Evolutionary conservation across 2,113 vertebrate species (phyloP).

Genomic region (Ranitomeya imitator): DNA sequence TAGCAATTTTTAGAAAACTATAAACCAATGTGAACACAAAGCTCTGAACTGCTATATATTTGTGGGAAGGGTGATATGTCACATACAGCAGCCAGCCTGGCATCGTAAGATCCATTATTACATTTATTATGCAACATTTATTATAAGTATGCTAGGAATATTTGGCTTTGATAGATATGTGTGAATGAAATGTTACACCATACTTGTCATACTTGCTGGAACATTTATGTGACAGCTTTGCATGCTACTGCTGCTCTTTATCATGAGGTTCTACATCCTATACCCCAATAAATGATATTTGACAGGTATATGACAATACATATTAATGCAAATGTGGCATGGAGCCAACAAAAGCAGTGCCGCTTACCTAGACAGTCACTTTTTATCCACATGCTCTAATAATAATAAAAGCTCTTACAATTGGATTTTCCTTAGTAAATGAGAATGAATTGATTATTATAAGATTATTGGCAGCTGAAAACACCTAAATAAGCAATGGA

Average conservation of each 20-base stretch:
- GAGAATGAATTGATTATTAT: not conserved
- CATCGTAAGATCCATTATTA: slow-evolving; percentile 4
- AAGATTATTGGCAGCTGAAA: not conserved
- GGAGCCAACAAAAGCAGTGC: not conserved
- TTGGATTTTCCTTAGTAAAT: not conserved
- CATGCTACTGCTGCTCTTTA: slow-evolving; percentile 6
- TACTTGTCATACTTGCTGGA: not conserved
- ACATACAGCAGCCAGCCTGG: not conserved
- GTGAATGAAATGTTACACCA: slow-evolving; percentile 19
- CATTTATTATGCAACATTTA: slow-evolving; percentile 2
- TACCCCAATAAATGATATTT: slow-evolving; percentile 21
- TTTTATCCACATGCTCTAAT: not conserved
- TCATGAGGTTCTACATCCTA: slow-evolving; percentile 10
- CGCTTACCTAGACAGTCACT: not conserved
- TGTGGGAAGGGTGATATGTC: not conserved
- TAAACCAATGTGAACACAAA: not conserved
- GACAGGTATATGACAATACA: slow-evolving; percentile 18
- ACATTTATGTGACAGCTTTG: not conserved
- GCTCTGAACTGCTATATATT: not conserved
- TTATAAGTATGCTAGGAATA: not conserved
- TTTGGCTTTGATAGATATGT: slow-evolving; percentile 21
- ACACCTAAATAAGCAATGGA: not conserved
- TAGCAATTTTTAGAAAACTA: not conserved
- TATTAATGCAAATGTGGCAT: slow-evolving; percentile 12
- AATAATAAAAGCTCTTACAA: not conserved